phyloP scores from a whole-genome alignment of 2,888 invertebrate species.

The Parapristionchus giblindavisi region DNA sequence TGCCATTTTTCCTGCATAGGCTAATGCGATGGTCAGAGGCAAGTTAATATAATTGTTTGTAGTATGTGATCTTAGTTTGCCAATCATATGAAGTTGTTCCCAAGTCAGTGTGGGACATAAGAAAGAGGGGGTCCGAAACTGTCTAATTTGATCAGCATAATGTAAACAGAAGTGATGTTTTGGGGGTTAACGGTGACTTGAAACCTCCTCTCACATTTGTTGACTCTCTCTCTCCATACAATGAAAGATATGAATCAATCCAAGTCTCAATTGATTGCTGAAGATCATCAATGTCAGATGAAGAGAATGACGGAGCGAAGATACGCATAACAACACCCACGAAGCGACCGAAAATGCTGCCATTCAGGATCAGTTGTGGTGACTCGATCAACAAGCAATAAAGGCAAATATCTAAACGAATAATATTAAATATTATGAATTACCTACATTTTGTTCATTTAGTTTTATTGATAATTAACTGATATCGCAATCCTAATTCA shows the following conservation, averaged over 20 bases:
- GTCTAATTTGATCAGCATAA: background rate
- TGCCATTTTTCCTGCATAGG: background rate
- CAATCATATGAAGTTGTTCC: background rate
- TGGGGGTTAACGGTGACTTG: background rate
- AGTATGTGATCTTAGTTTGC: background rate
- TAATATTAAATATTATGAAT: background rate
- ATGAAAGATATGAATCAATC: background rate
- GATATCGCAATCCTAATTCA: too few relatives aligned
- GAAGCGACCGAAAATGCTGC: background rate
- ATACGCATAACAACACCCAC: background rate
- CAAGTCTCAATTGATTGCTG: background rate
- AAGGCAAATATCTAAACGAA: background rate
- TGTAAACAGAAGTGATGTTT: background rate
- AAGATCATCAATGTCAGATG: background rate
- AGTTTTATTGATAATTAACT: too few relatives aligned
- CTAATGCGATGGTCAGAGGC: background rate
- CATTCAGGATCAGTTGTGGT: background rate
- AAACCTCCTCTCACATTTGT: background rate
- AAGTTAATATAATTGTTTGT: background rate
- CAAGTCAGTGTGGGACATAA: background rate
- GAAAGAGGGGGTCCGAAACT: too few relatives aligned
- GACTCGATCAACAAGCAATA: background rate
- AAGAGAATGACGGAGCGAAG: background rate
- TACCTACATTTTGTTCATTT: too few relatives aligned
- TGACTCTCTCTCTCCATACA: background rate